Conservation (phyloP, 2,888 invertebrate species). For the Ganaspis brasiliensis region DNA sequence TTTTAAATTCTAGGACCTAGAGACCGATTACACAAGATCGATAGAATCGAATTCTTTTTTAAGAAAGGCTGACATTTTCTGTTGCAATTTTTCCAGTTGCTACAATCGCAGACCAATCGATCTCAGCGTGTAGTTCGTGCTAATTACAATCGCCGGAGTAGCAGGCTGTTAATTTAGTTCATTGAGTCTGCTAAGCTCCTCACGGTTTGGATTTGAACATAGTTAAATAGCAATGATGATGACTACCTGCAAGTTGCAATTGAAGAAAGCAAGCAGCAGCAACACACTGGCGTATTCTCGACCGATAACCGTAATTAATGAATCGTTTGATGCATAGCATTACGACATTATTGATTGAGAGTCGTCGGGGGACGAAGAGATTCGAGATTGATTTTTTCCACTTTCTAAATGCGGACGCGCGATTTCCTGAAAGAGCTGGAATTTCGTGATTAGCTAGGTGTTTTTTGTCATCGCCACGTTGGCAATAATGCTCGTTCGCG, state of each 20-base stretch:
- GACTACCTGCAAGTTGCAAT: slow-evolving; percentile 29
- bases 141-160: slow-evolving; percentile 72
- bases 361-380: slow-evolving; percentile 46
- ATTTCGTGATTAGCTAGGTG: slow-evolving; percentile 73
- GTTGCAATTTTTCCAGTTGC: slow-evolving; percentile 17
- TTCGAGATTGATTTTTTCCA: slow-evolving; percentile 70
- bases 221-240: slow-evolving; percentile 27
- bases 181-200: slow-evolving; percentile 23
- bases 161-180: slow-evolving; percentile 6
- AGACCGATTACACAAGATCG: slow-evolving; percentile 26
- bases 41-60: slow-evolving; percentile 10
- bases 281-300: background rate
- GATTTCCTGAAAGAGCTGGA: slow-evolving; percentile 70
- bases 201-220: slow-evolving; percentile 9
- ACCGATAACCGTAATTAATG: slow-evolving; percentile 47
- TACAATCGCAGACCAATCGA: slow-evolving; percentile 25
- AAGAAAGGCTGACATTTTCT: slow-evolving; percentile 16
- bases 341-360: slow-evolving; percentile 19
- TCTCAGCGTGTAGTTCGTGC: slow-evolving; percentile 17
- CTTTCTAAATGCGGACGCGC: slow-evolving; percentile 75
- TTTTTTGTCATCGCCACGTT: slow-evolving; percentile 70
- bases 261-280: slow-evolving; percentile 7
- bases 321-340: slow-evolving; percentile 14
- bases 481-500: slow-evolving; percentile 73
- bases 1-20: background rate